Conservation (phyloP, 2,113 vertebrate species). For the Charadrius vociferus region DNA sequence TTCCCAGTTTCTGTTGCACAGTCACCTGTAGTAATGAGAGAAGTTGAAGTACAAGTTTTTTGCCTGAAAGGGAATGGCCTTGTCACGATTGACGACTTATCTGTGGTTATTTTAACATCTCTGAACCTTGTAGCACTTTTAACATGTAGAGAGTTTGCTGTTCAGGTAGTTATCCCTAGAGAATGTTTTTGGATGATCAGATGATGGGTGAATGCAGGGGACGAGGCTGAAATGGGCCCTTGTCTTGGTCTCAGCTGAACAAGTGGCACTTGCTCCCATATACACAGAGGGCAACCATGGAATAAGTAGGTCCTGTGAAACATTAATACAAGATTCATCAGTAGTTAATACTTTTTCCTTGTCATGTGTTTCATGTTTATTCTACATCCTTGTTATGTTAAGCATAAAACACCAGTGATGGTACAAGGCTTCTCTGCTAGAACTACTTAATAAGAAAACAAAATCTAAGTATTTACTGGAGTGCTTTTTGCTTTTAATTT, state of each 20-base stretch:
- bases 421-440: neutral
- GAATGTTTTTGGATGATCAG: neutral
- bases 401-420: neutral
- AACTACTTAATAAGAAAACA: neutral
- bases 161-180: neutral
- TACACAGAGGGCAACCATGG: neutral
- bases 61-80: neutral
- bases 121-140: neutral
- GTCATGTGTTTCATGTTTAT: neutral
- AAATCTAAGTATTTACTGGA: neutral
- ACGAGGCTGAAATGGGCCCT: neutral
- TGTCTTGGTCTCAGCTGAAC: neutral
- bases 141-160: neutral
- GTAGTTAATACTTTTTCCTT: neutral
- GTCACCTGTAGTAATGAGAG: neutral
- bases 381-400: neutral
- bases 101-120: neutral
- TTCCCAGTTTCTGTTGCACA: neutral
- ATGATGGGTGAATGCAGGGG: neutral
- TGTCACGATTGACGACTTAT: rapidly evolving
- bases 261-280: neutral
- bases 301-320: neutral
- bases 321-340: neutral
- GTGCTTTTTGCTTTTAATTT: neutral
- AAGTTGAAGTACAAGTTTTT: neutral